Evolutionary conservation across 2,797 vertebrate species (phyloP).

Genomic region (Spinus pinus): DNA sequence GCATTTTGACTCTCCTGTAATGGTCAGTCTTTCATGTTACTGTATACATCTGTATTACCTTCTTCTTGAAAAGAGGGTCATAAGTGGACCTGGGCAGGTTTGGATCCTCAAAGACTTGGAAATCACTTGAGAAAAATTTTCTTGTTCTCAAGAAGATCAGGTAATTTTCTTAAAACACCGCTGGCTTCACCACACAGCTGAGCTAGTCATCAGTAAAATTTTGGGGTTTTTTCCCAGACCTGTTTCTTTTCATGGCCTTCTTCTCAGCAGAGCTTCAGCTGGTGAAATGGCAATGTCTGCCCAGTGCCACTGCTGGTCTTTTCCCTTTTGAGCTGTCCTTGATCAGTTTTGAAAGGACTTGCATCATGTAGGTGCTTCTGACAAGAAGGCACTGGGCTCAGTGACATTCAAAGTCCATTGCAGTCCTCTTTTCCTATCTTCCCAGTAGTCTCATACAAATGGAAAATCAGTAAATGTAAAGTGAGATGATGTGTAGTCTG

Average conservation of each 20-base stretch:
- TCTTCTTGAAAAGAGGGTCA: neutral
- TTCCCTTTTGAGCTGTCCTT: neutral
- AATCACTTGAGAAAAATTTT: neutral
- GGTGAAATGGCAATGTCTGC: neutral
- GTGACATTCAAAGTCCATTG: neutral
- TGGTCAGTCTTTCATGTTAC: neutral
- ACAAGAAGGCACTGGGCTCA: neutral
- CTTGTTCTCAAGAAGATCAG: neutral
- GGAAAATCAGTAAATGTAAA: neutral
- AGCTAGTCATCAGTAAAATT: neutral
- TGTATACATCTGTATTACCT: neutral
- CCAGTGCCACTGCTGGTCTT: neutral
- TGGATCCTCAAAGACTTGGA: neutral
- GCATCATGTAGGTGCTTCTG: neutral
- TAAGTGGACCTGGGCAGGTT: neutral
- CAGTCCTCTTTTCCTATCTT: neutral
- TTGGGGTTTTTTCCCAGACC: rapidly evolving
- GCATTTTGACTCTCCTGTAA: neutral
- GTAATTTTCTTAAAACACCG: neutral
- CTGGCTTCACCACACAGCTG: neutral
- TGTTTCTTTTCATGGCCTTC: neutral
- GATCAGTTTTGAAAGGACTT: neutral
- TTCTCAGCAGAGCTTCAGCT: neutral
- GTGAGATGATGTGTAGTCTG: neutral
- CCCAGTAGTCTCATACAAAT: neutral